Base-by-base conservation (phyloP, 2,113 vertebrate genomes). In the Bubo scandiacus region DNA sequence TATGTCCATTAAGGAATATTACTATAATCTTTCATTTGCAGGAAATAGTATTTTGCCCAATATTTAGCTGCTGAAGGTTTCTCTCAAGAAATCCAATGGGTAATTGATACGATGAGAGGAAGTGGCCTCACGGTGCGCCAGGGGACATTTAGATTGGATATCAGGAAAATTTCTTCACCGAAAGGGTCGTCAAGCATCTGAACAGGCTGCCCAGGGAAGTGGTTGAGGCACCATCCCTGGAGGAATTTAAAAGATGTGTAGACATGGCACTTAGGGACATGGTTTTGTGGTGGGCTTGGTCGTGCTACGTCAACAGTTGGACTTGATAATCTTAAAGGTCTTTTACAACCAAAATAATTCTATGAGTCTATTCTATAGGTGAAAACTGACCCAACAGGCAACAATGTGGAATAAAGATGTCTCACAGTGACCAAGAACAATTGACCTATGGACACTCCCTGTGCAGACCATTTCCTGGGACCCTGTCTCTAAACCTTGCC, bases 241-340 rank as follows among this genome's bases (percentile, higher is more conserved):
- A 52, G 36, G 26, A 8, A 30, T 47, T 55, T 30, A 16, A 6
- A 49, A 32, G 9, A 29, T 0, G 1, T 11, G 29, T 10, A 15
- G 2, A 63, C 6, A 3, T 54, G 62, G 58, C 27, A 20, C 43
- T 27, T 75, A 47, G 29, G 30, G 40, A 7, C 4, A 5, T 5
- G 11, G 9, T 16, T 77, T 25, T 36, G 20, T 13, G 55, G 15
- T 47, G 43, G 26, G 15, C 51, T 62, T 12, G 26, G 49, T 32
- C 43, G 42, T 43, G 42, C 12, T 58, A 34, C 29, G 12, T 62
- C 52, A 23, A 32, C 8, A 6, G 15, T 4, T 34, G 42, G 49
- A 62, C 19, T 72, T 1, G 0, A 16, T 40, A 32, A 32, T n/a
- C 6, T 49, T 23, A 11, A 47, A 54, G 26, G 23, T 26, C 6